These are phyloP conservation scores for Ophioderma brevispina DNA, from an alignment of 35 echinoderm and acorn worm genomes.

Conservation along the genomic window DNA sequence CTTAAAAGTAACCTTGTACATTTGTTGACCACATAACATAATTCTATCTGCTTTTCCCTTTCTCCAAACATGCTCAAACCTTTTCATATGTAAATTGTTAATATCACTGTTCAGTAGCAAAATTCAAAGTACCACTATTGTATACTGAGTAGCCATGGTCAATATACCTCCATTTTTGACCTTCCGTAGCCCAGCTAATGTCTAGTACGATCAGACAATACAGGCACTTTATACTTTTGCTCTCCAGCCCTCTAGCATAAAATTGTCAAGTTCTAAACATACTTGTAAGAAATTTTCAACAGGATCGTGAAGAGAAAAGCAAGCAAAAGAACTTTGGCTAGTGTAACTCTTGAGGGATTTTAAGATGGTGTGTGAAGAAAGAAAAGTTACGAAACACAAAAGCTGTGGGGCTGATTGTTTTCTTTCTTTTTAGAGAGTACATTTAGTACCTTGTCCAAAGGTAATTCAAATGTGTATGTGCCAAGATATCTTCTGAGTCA, in stretches of 20 bases:
- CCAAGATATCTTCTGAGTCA: too few relatives aligned
- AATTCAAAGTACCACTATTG: not conserved
- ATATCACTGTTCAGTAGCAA: not conserved
- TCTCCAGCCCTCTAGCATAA: not conserved
- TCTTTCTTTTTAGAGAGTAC: too few relatives aligned
- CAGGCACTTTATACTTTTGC: not conserved
- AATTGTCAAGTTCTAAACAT: not conserved
- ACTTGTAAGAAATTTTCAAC: conserved; percentile 3
- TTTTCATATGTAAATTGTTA: not conserved
- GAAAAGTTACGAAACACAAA: not conserved
- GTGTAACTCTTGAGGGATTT: not conserved
- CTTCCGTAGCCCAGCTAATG: not conserved
- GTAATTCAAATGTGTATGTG: too few relatives aligned
- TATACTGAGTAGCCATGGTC: not conserved
- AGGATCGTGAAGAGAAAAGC: not conserved
- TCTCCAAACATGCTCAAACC: too few relatives aligned
- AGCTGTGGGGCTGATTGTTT: too few relatives aligned
- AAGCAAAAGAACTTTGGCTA: not conserved
- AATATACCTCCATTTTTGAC: not conserved
- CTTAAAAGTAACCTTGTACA: too few relatives aligned
- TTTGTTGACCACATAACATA: too few relatives aligned
- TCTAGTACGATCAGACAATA: not conserved
- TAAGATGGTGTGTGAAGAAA: not conserved
- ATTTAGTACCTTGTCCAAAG: too few relatives aligned
- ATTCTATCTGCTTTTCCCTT: too few relatives aligned